These are phyloP conservation scores for Meloidogyne hapla DNA, from an alignment of 1,140 invertebrate species.

Conservation along the genomic window DNA sequence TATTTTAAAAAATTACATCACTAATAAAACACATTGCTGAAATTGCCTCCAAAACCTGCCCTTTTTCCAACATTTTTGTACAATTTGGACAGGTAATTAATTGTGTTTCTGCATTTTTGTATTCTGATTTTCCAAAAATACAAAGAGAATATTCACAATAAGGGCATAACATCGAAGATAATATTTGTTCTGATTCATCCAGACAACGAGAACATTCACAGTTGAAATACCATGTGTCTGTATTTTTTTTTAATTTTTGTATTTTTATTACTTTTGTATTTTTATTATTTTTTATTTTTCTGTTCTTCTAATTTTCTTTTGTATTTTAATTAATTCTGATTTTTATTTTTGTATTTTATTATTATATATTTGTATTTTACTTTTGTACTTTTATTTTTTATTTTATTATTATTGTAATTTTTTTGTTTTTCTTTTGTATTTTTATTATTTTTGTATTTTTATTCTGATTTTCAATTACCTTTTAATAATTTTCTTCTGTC, in stretches of 20 bases:
- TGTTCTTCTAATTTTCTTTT: conserved; percentile 50
- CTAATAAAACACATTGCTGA: conserved; percentile 50
- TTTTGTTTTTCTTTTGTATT: no score
- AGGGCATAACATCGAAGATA: conserved; percentile 56
- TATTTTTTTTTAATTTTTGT: background rate
- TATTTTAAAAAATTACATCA: conserved; percentile 25
- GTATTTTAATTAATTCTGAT: no score
- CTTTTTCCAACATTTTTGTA: conserved; percentile 23
- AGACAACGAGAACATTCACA: conserved; percentile 58
- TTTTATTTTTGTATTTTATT: no score
- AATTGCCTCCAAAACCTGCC: conserved; percentile 43
- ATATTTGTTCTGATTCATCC: conserved; percentile 52
- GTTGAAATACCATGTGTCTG: conserved; percentile 57
- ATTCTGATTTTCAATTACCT: conserved; percentile 31
- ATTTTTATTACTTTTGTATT: background rate
- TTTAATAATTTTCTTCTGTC: conserved; percentile 58
- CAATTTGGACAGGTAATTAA: conserved; percentile 43
- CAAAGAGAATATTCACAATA: conserved; percentile 35
- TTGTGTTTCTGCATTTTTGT: conserved; percentile 39
- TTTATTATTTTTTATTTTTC: background rate
- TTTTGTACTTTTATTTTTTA: no score
- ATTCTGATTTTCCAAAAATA: conserved; percentile 31
- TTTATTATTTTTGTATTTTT: background rate
- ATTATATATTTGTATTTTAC: no score
- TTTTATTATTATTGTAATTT: no score